Conservation (phyloP, 2,113 vertebrate genomes). For the Bos javanicus region DNA sequence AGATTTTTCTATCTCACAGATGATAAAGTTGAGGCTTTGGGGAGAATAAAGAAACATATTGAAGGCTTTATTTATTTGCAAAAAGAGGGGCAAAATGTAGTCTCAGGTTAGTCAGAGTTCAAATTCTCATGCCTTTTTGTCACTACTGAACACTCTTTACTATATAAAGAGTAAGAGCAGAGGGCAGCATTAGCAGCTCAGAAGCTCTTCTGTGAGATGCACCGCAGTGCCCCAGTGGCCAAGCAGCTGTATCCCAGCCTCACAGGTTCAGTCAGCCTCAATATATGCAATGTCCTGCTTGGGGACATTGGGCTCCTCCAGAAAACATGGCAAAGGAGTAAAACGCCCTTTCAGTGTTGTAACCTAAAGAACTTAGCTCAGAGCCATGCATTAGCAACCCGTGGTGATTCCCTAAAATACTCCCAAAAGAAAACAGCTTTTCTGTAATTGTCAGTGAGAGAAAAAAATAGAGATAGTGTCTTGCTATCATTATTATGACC, state of each 20-base stretch:
- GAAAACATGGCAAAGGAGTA: not conserved
- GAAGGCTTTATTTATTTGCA: not conserved
- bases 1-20: not conserved
- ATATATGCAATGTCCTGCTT: fast-evolving
- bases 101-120: not conserved
- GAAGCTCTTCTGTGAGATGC: not conserved
- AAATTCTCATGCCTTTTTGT: not conserved
- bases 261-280: not conserved
- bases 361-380: not conserved
- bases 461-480: not conserved
- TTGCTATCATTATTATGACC: not conserved
- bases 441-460: not conserved
- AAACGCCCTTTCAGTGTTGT: not conserved
- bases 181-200: not conserved
- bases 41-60: not conserved
- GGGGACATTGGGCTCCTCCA: not conserved
- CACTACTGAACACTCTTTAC: not conserved
- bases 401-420: not conserved
- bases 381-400: not conserved
- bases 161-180: not conserved
- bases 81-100: not conserved
- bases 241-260: not conserved
- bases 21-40: not conserved
- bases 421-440: not conserved
- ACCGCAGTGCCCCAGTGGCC: fast-evolving